Evolutionary conservation across 2,113 vertebrate species (phyloP), one percentile per base, ranked within the genome.

Genomic region (Dermatemys mawii): DNA sequence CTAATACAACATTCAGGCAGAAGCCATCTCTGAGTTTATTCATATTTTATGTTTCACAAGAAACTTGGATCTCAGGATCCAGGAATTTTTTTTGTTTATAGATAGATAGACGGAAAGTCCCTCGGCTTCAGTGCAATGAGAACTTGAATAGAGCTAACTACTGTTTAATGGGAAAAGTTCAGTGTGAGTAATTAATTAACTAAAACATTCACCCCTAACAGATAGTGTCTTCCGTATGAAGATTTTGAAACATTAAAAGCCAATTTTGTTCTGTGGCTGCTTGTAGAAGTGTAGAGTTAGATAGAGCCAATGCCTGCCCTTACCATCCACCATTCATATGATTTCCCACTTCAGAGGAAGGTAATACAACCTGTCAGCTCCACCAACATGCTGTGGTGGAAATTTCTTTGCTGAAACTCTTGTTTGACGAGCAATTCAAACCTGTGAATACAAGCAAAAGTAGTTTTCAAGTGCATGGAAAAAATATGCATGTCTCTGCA

Each of bases 141-240:
- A 51, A 63, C 2, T 1, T 35, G 32, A 60, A 60, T 32, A 60
- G 6, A 0, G 6, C 79, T 38, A 51, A 55, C 50, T 14, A 22
- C 2, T 0, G 1, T 17, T 26, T 29, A n/a, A 0, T 1, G 1
- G 63, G 78, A 81, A 1, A 26, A 8, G 38, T 16, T 41, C 12
- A 8, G 12, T 0, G 0, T 4, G 17, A 32, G n/a, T 84, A 8
- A 1, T 29, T 12, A 38, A 4, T 0, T 1, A 21, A 0, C 0
- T n/a, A 53, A 53, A 53, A 53, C 51, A 22, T 60, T 35, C 29
- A 60, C 6, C 27, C 14, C 0, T 14, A 2, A 21, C 1, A 53
- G 13, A 60, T 60, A 60, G 27, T 60, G 12, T 57, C 27, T 57
- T 57, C 27, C 14, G 29, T 32, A 57, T 60, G 29, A 60, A 60